phyloP scores from a whole-genome alignment of 2,888 invertebrate species.

The Metellina segmentata region DNA sequence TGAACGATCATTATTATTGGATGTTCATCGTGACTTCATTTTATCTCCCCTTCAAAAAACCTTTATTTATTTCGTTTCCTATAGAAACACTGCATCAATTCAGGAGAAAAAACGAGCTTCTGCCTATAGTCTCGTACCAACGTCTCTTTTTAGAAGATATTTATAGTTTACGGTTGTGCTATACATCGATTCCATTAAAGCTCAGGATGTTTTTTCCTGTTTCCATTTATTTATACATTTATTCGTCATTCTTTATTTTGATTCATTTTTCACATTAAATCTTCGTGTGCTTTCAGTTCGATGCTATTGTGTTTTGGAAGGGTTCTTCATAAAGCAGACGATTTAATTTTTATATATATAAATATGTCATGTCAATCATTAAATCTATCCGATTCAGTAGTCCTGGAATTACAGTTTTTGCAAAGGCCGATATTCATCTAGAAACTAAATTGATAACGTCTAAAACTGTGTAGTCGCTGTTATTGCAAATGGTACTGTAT shows the following conservation, averaged over 20 bases:
- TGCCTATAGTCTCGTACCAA: background rate
- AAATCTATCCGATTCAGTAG: background rate
- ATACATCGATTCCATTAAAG: background rate
- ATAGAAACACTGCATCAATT: background rate
- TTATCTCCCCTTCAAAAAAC: background rate
- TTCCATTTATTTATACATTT: background rate
- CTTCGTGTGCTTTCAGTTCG: no score
- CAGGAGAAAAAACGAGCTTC: background rate
- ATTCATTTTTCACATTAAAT: background rate
- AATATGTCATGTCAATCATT: background rate
- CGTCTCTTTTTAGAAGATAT: background rate
- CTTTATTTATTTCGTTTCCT: background rate
- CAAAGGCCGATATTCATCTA: no score
- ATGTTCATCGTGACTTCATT: background rate
- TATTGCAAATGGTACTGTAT: no score
- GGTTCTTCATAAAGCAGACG: background rate
- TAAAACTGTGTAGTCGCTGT: no score
- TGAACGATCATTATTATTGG: slow-evolving; percentile 1
- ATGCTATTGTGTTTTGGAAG: background rate
- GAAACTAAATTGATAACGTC: no score
- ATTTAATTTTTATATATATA: background rate
- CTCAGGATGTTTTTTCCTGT: background rate
- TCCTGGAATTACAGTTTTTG: background rate
- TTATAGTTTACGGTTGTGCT: background rate
- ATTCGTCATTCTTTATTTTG: background rate